Conservation (phyloP, 2,797 vertebrate genomes). For the Scleropages formosus region DNA sequence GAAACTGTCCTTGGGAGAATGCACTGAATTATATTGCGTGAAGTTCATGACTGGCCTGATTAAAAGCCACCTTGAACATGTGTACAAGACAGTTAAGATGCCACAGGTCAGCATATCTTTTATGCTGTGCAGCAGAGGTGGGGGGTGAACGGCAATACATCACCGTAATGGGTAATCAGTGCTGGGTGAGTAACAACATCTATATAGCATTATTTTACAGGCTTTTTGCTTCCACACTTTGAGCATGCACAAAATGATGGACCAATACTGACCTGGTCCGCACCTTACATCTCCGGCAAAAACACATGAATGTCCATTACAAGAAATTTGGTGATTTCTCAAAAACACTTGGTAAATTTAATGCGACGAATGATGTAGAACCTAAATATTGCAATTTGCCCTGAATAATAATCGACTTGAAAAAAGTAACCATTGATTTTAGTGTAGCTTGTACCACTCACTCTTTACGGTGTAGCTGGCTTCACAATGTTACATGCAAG, state of each 20-base stretch:
- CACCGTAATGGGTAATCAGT: slow-evolving; percentile 12
- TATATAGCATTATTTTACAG: slow-evolving; percentile 1
- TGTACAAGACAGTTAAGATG: slow-evolving; percentile 44
- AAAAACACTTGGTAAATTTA: neutral
- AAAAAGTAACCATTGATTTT: too few species aligned
- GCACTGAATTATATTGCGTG: neutral
- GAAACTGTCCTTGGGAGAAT: neutral
- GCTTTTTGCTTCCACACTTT: neutral
- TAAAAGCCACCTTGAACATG: slow-evolving; percentile 22
- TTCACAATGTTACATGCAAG: too few species aligned
- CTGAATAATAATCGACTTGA: neutral
- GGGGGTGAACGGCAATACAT: neutral
- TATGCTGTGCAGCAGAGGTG: neutral
- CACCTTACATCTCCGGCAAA: neutral
- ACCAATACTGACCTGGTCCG: neutral
- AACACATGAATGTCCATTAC: neutral
- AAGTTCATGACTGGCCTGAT: neutral
- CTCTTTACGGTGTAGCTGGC: too few species aligned
- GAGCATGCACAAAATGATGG: neutral
- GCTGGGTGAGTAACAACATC: neutral
- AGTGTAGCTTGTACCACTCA: too few species aligned
- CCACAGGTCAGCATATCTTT: neutral
- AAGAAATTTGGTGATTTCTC: neutral
- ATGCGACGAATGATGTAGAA: slow-evolving; percentile 11
- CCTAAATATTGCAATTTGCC: neutral